These are phyloP conservation scores for Symphodus melops DNA, from an alignment of 2,113 vertebrate species.

Conservation along the genomic window DNA sequence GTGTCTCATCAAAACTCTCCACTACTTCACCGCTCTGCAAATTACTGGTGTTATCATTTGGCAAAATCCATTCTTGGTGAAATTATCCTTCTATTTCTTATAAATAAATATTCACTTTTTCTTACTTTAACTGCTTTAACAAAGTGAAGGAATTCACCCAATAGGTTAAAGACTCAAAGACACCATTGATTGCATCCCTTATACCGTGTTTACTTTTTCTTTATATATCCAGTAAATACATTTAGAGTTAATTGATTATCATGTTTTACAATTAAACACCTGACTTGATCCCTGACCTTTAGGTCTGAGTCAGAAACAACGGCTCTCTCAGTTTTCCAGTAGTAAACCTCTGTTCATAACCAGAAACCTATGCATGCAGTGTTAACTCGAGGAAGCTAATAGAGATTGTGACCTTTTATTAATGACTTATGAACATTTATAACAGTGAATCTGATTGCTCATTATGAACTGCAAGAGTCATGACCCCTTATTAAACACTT, in stretches of 20 bases:
- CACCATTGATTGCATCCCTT: too few relatives aligned
- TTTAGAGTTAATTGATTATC: constrained; percentile 1
- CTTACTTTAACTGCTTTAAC: too few relatives aligned
- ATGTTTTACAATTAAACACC: constrained; percentile 10
- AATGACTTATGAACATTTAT: constrained; percentile 56
- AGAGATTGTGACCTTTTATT: constrained; percentile 52
- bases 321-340: background rate
- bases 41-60: too few relatives aligned
- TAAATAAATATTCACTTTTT: too few relatives aligned
- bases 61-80: too few relatives aligned
- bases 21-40: too few relatives aligned
- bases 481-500: constrained; percentile 44
- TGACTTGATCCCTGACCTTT: constrained; percentile 16
- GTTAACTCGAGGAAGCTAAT: constrained; percentile 12
- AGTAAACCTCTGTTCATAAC: constrained; percentile 2
- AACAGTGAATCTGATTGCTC: constrained; percentile 16
- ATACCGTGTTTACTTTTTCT: too few relatives aligned
- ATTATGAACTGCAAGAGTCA: constrained; percentile 35
- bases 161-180: too few relatives aligned
- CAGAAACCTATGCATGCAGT: constrained; percentile 1
- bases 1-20: too few relatives aligned
- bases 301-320: background rate
- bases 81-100: too few relatives aligned
- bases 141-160: too few relatives aligned
- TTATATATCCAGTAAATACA: too few relatives aligned